Evolutionary conservation across 2,797 vertebrate genomes (phyloP), one percentile per base, ranked within the genome.

Genomic region (Acridotheres tristis): DNA sequence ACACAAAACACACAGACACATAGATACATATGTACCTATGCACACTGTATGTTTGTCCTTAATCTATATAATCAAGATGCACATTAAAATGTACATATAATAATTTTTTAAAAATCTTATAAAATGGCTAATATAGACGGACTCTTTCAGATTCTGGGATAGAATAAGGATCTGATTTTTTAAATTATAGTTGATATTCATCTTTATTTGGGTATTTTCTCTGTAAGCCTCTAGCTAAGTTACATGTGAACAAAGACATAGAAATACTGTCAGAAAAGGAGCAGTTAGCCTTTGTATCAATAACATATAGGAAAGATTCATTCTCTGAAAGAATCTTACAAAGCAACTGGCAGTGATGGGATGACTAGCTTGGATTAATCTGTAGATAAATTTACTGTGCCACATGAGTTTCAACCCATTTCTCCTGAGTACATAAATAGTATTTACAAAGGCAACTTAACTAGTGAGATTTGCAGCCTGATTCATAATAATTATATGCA

Each of bases 81-180:
- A 40, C 13, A 40, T 10, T 13, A n/a, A 67, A 30, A 11, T 34
- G 4, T n/a, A 25, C 3, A 18, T 42, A 30, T 8, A 43, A 17
- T 14, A 2, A 0, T 3, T 54, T 71, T 50, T 45, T 0, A n/a
- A 6, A 6, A 66, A 23, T 22, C 8, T n/a, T 83, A n/a, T 26
- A 14, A 80, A 77, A 61, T 38, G 1, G 2, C 7, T 68, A 61
- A 19, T 61, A 26, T 12, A 54, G 20, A 23, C 5, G 74, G 27
- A 16, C 4, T 54, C 7, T 75, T 91, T 63, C 6, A n/a, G 13
- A 62, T 67, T 75, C 22, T 40, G n/a, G 4, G 26, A 47, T 20
- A 68, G 30, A 45, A 68, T 12, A 18, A 32, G 16, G 6, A 59
- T 23, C 21, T 32, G 42, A 59, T 55, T 73, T 63, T 84, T 47